Evolutionary conservation across 2,888 invertebrate species (phyloP).

Genomic region (Morinoia aosen): DNA sequence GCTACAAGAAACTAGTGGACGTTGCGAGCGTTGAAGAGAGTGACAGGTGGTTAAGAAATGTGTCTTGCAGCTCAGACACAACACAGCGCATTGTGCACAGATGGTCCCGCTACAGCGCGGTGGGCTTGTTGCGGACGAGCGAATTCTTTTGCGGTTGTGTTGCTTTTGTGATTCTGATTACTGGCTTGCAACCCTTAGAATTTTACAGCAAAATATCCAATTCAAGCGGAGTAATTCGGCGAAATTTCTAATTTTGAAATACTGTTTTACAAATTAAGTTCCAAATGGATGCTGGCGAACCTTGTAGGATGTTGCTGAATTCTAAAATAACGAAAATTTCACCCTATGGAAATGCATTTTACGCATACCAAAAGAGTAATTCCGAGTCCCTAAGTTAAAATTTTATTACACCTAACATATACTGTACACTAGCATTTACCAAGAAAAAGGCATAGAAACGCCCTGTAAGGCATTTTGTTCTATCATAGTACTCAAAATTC

Average conservation of each 20-base stretch:
- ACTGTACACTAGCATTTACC: too few species aligned
- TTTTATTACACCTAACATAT: too few species aligned
- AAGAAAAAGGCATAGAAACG: too few species aligned
- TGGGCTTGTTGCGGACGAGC: not conserved
- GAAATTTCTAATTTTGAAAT: not conserved
- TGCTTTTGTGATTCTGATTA: not conserved
- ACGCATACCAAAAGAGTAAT: too few species aligned
- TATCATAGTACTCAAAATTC: too few species aligned
- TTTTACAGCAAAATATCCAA: not conserved
- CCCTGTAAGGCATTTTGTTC: too few species aligned
- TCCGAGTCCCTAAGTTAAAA: too few species aligned
- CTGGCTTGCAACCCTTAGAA: not conserved
- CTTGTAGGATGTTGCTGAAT: not conserved
- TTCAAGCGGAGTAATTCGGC: not conserved
- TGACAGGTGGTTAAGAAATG: constrained; percentile 12
- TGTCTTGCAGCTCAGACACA: not conserved
- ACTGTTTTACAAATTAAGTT: too few species aligned
- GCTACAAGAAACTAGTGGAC: not conserved
- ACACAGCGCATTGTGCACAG: not conserved
- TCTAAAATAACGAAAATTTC: too few species aligned
- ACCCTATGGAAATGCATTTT: too few species aligned
- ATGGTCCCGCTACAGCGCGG: not conserved
- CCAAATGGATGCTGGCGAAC: not conserved
- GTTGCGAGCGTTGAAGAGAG: constrained; percentile 4
- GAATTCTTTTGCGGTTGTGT: not conserved